Evolutionary conservation across 2,888 invertebrate species (phyloP).

Genomic region (Hirtodrosophila duncani): DNA sequence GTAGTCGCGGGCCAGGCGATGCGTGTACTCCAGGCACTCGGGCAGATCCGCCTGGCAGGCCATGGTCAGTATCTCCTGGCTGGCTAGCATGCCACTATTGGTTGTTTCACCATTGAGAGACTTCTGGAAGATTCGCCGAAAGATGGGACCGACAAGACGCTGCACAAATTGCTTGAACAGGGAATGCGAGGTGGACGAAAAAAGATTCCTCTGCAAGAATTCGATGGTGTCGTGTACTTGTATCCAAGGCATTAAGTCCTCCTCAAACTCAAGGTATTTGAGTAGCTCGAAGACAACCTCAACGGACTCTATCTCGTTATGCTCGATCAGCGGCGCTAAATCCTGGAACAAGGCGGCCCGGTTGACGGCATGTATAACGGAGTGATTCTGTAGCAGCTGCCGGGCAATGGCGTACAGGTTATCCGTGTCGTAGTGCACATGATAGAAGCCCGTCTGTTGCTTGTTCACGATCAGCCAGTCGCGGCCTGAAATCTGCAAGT

Average conservation of each 20-base stretch:
- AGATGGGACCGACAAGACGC: conserved; percentile 59
- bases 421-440: conserved; percentile 84
- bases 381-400: conserved; percentile 82
- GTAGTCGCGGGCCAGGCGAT: conserved; percentile 52
- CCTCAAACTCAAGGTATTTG: conserved; percentile 82
- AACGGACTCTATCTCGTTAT: conserved; percentile 81
- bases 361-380: conserved; percentile 85
- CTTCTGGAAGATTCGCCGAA: conserved; percentile 37
- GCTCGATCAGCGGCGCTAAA: conserved; percentile 81
- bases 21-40: conserved; percentile 69
- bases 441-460: conserved; percentile 79
- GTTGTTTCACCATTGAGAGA: conserved; percentile 19
- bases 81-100: conserved; percentile 26
- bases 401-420: conserved; percentile 84
- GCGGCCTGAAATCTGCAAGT: conserved; percentile 47
- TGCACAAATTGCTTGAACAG: conserved; percentile 66
- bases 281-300: conserved; percentile 80
- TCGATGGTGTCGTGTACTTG: conserved; percentile 78
- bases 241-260: conserved; percentile 84
- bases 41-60: conserved; percentile 66
- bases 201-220: conserved; percentile 53
- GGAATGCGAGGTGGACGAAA: conserved; percentile 52
- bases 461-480: conserved; percentile 78
- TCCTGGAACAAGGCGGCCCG: conserved; percentile 93
- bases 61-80: conserved; percentile 52